Evolutionary conservation across 2,797 vertebrate species (phyloP).

Genomic region (Eospalax fontanierii): DNA sequence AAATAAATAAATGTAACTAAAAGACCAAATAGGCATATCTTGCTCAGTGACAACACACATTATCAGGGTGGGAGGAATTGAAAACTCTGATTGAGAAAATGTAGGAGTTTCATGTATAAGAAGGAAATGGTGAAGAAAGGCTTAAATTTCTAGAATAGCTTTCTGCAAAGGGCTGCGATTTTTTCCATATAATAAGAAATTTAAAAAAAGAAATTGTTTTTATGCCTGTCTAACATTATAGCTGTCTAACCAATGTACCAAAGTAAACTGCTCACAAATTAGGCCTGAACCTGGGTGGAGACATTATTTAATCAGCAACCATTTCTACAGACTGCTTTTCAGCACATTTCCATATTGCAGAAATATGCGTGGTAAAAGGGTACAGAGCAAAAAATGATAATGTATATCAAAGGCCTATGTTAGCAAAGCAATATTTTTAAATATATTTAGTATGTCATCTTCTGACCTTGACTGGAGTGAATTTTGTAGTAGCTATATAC

Average conservation of each 20-base stretch:
- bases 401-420: neutral
- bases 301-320: conserved; percentile 39
- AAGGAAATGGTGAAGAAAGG: conserved; percentile 8
- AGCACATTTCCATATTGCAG: neutral
- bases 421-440: conserved; percentile 31
- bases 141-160: conserved; percentile 13
- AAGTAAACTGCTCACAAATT: conserved; percentile 20
- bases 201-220: neutral
- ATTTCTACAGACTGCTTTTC: conserved; percentile 17
- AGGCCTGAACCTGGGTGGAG: neutral
- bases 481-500: neutral
- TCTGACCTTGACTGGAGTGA: conserved; percentile 41
- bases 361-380: conserved; percentile 45
- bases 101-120: neutral
- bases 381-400: neutral
- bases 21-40: neutral
- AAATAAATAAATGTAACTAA: conserved; percentile 39
- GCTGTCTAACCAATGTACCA: neutral
- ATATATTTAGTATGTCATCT: neutral
- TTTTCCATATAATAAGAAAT: neutral
- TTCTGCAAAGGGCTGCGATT: neutral
- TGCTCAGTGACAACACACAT: conserved; percentile 37
- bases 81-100: conserved; percentile 26
- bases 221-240: neutral
- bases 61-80: neutral